Evolutionary conservation across 2,888 invertebrate species (phyloP), one percentile per base, ranked within the genome.

Genomic region (Rhagonycha fulva): DNA sequence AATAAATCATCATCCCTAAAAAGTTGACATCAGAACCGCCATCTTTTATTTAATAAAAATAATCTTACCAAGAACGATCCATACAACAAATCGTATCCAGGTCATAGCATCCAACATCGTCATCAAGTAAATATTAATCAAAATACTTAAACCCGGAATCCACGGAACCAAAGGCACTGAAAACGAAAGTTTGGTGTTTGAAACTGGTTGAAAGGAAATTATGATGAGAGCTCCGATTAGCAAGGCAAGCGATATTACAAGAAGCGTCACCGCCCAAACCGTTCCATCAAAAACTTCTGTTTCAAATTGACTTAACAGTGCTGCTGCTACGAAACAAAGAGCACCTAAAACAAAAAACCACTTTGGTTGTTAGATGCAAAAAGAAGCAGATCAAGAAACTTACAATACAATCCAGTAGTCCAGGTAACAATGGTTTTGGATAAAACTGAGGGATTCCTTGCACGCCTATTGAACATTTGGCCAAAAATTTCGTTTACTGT

Each of bases 81-180:
- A 97, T 63, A 95, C 88, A 9, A 88, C 88, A 83, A 96, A 95
- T 81, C 95, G 89, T 12, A 95, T 89, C 97, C 97, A 98, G 0
- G 97, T 97, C 81, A 91, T 89, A 0, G 87, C 82, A 77, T 94
- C 94, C 79, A 97, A 89, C 85, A 95, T 92, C 71, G 95, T 90
- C 96, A 97, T 96, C 14, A 98, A 89, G 85, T 96, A 95, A 73
- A 96, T 90, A 85, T 97, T 97, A 66, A 95, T 91, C 80, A 96
- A 91, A 79, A 96, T 93, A 84, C 96, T 96, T 14, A 95, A 82
- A 60, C 93, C 93, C 0, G 97, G 97, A 72, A 96, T 85, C 84
- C 95, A 90, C 2, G 97, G 97, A 0, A 97, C 94, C 9, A 94
- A 87, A 0, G 97, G 97, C 9, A 96, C 94, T 30, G 91, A 90